A percentile compares a stretch with the other conserved stretches of the same genome.
phyloP scores from a whole-genome alignment of 2,888 invertebrate species.

The Scrobipalpa costella region DNA sequence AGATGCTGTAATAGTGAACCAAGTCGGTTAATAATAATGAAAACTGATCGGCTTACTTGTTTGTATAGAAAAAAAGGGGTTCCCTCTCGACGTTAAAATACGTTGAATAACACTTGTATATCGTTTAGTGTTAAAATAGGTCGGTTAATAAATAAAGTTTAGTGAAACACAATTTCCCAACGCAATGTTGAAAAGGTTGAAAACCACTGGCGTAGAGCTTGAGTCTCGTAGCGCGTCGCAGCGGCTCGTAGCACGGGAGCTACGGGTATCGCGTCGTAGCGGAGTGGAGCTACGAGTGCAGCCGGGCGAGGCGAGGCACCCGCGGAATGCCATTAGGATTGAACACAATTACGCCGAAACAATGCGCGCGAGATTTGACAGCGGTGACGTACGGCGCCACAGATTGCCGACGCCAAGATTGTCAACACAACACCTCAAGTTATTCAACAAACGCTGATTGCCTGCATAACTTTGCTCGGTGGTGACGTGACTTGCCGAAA shows the following conservation, averaged over 20 bases:
- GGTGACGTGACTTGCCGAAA: background rate
- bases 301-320: background rate
- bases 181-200: no score
- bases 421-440: background rate
- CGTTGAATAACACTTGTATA: no score
- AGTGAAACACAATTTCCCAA: no score
- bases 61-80: no score
- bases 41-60: no score
- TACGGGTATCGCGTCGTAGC: background rate
- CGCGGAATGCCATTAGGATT: conserved; percentile 28
- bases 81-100: no score
- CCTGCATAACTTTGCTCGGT: background rate
- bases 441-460: background rate
- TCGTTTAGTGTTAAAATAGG: no score
- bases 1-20: no score
- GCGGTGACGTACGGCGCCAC: background rate
- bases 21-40: no score
- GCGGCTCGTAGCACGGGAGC: no score
- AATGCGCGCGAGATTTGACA: conserved; percentile 22
- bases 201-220: background rate
- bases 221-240: background rate
- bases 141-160: no score
- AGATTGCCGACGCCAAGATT: background rate
- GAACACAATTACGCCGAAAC: conserved; percentile 26
- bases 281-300: background rate